Conservation (phyloP, 2,113 vertebrate species). For the Chaetura pelagica region DNA sequence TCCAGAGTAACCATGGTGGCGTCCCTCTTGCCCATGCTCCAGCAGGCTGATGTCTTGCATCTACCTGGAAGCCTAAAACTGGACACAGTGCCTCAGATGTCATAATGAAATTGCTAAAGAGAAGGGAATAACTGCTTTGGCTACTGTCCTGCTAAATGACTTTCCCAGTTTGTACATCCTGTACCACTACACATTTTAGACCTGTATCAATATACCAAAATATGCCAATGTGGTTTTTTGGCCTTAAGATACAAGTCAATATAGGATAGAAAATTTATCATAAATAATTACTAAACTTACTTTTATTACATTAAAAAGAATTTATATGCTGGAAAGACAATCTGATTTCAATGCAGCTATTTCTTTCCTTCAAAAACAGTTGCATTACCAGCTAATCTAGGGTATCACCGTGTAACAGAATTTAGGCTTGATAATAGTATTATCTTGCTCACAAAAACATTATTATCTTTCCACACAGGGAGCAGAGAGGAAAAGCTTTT, state of each 20-base stretch:
- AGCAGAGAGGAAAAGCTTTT: background rate
- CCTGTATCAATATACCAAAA: background rate
- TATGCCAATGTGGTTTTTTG: background rate
- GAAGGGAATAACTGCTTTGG: background rate
- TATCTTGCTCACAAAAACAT: background rate
- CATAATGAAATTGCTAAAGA: background rate
- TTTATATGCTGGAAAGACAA: background rate
- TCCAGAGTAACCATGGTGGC: background rate
- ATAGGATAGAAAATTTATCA: background rate
- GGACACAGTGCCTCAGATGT: background rate
- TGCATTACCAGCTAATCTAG: background rate
- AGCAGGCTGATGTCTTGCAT: accelerated
- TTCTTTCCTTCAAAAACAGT: background rate
- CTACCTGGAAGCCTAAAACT: background rate
- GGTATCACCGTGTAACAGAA: background rate
- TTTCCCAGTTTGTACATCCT: background rate
- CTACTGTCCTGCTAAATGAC: background rate
- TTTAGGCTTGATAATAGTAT: background rate
- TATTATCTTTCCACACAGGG: background rate
- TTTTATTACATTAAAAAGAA: background rate
- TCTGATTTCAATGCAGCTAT: background rate
- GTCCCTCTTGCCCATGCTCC: background rate
- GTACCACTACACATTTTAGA: background rate
- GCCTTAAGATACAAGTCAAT: background rate
- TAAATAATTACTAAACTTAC: background rate